Percentiles rank a stretch among this genome's conserved stretches.
These are phyloP conservation scores for Strix uralensis DNA, from an alignment of 2,113 vertebrate genomes.

Conservation along the genomic window DNA sequence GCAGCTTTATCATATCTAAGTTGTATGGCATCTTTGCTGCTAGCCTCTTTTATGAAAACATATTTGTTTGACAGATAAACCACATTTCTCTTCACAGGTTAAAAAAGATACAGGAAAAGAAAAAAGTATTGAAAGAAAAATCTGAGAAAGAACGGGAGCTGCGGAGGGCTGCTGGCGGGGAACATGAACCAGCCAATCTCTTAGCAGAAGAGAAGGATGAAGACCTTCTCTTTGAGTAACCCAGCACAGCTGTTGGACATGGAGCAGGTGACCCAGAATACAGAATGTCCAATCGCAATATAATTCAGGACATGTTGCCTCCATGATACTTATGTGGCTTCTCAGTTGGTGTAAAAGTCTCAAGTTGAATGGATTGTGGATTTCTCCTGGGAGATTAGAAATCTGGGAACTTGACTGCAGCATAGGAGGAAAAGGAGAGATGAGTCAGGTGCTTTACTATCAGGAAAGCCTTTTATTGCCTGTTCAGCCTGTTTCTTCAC, in stretches of 20 bases:
- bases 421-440: background rate
- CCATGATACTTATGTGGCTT: constrained; percentile 41
- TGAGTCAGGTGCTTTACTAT: background rate
- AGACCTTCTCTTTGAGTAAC: constrained; percentile 93
- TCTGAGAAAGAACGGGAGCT: constrained; percentile 83
- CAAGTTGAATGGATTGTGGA: constrained; percentile 48
- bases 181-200: constrained; percentile 87
- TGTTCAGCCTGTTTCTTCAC: background rate
- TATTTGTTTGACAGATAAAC: background rate
- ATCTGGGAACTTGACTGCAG: background rate
- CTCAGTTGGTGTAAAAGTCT: constrained; percentile 41
- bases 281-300: background rate
- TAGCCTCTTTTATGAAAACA: background rate
- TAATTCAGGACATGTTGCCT: constrained; percentile 33
- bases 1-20: background rate
- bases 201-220: constrained; percentile 91
- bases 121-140: constrained; percentile 91
- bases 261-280: background rate
- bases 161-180: constrained; percentile 77
- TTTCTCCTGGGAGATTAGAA: constrained; percentile 53
- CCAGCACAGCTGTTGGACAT: background rate
- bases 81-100: constrained; percentile 73
- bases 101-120: constrained; percentile 99
- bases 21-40: background rate
- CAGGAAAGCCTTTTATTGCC: background rate